A percentile compares a stretch with the other conserved stretches of the same genome.
These are phyloP conservation scores for Leiothrix lutea DNA, from an alignment of 2,113 vertebrate genomes.

Conservation along the genomic window DNA sequence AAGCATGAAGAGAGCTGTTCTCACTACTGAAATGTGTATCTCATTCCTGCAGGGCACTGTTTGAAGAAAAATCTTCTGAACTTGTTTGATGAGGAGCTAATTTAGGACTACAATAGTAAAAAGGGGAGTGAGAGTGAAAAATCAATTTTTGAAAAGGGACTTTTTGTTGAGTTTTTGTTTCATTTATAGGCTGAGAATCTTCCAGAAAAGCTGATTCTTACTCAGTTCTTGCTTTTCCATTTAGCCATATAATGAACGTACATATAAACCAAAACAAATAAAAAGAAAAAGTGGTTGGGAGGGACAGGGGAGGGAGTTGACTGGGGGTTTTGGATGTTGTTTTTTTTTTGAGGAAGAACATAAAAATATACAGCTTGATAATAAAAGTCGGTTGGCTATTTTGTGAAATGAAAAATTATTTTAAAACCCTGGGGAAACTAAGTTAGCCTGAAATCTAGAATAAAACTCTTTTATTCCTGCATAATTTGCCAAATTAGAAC, in stretches of 20 bases:
- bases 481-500: background rate
- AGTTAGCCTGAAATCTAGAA: background rate
- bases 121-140: background rate
- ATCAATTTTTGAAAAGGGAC: background rate
- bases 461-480: background rate
- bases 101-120: background rate
- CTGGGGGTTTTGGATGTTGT: no score
- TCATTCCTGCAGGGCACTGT: background rate
- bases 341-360: background rate
- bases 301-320: background rate
- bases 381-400: background rate
- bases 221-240: background rate
- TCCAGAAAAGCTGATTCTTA: background rate
- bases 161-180: background rate
- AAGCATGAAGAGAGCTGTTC: background rate
- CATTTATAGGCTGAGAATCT: background rate
- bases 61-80: background rate
- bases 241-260: background rate
- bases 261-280: background rate
- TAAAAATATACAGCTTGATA: background rate
- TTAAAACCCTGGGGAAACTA: background rate
- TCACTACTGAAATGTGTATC: background rate
- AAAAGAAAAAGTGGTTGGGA: background rate
- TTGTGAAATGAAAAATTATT: background rate
- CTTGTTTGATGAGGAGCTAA: background rate